Evolutionary conservation across 2,888 invertebrate species (phyloP).

Genomic region (Himalopsyche tibetana): DNA sequence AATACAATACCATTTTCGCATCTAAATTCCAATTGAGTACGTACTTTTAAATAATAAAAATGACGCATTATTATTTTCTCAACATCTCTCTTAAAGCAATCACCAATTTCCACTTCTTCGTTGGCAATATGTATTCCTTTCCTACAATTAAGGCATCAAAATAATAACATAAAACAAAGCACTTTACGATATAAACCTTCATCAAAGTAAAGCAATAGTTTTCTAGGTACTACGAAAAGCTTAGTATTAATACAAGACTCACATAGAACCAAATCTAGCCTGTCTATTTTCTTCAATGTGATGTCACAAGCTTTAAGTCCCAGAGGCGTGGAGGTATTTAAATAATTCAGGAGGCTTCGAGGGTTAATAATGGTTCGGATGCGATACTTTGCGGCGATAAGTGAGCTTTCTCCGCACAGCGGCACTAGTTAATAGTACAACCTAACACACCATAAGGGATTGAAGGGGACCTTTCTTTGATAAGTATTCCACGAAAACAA

Average conservation of each 20-base stretch:
- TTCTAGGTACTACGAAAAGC: neutral
- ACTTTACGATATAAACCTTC: too few species aligned
- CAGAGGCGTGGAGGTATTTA: conserved; percentile 40
- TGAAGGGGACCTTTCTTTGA: conserved; percentile 23
- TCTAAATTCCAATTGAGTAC: too few species aligned
- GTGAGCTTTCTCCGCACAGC: conserved; percentile 30
- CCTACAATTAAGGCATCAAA: too few species aligned
- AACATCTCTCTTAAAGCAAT: too few species aligned
- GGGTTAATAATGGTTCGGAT: conserved; percentile 27
- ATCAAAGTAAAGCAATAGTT: too few species aligned
- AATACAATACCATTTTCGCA: too few species aligned
- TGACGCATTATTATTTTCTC: too few species aligned
- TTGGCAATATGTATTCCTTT: too few species aligned
- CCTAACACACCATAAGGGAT: conserved; percentile 35
- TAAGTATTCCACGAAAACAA: conserved; percentile 13
- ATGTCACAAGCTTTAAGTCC: conserved; percentile 33
- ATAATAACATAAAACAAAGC: too few species aligned
- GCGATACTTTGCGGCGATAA: conserved; percentile 42
- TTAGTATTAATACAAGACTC: neutral
- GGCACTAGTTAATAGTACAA: conserved; percentile 9
- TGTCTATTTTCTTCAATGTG: neutral
- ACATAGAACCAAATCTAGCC: conserved; percentile 11
- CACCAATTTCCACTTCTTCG: too few species aligned
- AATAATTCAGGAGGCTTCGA: conserved; percentile 42
- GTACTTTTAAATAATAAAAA: too few species aligned